Conservation (phyloP, 2,113 vertebrate genomes). For the Dolichallabes microphthalmus region DNA sequence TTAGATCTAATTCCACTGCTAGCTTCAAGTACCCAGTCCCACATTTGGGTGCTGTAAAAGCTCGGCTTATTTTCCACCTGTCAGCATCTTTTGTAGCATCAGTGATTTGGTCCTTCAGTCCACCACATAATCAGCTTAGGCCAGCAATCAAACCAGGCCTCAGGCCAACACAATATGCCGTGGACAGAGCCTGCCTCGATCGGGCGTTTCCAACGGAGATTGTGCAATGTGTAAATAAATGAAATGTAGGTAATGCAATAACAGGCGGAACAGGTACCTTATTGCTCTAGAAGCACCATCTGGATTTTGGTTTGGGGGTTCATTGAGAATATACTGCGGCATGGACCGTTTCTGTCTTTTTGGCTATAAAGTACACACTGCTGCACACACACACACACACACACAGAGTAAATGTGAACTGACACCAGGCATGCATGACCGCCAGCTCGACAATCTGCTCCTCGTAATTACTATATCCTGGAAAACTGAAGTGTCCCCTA, state of each 20-base stretch:
- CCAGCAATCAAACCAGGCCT: slow-evolving; percentile 26
- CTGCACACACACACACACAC: slow-evolving; percentile 1
- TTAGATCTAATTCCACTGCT: background rate
- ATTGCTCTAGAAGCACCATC: slow-evolving; percentile 28
- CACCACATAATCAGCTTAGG: slow-evolving; percentile 27
- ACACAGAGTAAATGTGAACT: slow-evolving; percentile 6
- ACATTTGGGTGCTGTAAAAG: slow-evolving; percentile 1
- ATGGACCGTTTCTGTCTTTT: background rate
- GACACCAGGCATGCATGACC: background rate
- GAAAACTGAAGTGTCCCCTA: background rate
- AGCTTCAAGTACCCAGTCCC: background rate
- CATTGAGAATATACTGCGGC: background rate
- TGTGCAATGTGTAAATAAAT: slow-evolving; percentile 44
- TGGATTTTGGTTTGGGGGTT: slow-evolving; percentile 13
- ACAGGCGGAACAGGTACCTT: slow-evolving; percentile 15
- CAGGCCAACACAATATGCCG: slow-evolving; percentile 24
- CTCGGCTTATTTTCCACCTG: slow-evolving; percentile 9
- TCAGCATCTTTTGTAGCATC: slow-evolving; percentile 31
- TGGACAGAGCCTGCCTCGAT: background rate
- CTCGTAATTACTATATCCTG: background rate
- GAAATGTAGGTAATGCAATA: slow-evolving; percentile 46
- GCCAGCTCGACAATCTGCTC: slow-evolving; percentile 16
- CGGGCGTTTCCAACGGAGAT: slow-evolving; percentile 25
- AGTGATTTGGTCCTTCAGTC: background rate
- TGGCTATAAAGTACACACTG: background rate